These are phyloP conservation scores for Cantharis flavilabris DNA, from an alignment of 2,888 invertebrate species.

Conservation along the genomic window DNA sequence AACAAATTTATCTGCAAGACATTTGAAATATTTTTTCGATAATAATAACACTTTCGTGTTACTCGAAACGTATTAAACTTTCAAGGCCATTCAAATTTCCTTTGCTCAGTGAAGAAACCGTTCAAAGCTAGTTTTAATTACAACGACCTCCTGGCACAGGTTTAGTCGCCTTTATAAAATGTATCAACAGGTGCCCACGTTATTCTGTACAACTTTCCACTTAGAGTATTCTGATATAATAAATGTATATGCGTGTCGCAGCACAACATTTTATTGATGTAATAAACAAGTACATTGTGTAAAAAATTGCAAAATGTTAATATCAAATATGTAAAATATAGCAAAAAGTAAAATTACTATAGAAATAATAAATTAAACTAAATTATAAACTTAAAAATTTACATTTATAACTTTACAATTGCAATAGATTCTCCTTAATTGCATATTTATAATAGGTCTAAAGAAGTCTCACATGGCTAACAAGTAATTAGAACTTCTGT, in stretches of 20 bases:
- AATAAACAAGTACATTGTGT: conserved; percentile 23
- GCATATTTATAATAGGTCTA: conserved; percentile 53
- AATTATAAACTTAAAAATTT: conserved; percentile 18
- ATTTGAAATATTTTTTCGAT: background rate
- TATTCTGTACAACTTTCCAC: conserved; percentile 32
- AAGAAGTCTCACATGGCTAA: conserved; percentile 49
- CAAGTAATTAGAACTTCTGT: conserved; percentile 50
- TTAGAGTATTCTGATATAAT: conserved; percentile 35
- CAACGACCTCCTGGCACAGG: conserved; percentile 26
- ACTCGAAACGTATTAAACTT: background rate
- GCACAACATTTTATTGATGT: conserved; percentile 36
- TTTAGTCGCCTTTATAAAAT: conserved; percentile 32
- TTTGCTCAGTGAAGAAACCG: conserved; percentile 25
- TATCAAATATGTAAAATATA: conserved; percentile 14
- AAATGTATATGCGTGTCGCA: conserved; percentile 43
- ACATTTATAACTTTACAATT: conserved; percentile 51
- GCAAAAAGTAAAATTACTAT: conserved; percentile 14
- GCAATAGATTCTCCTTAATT: conserved; percentile 52
- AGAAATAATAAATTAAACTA: background rate
- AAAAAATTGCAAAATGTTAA: conserved; percentile 16
- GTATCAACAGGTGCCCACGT: conserved; percentile 35
- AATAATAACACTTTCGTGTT: background rate
- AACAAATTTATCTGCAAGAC: background rate
- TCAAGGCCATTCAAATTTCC: conserved; percentile 18
- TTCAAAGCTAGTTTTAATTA: conserved; percentile 18